Percentiles rank a stretch among this genome's conserved stretches.
phyloP scores from a whole-genome alignment of 2,797 vertebrate species.

The Sebastiscus tertius region DNA sequence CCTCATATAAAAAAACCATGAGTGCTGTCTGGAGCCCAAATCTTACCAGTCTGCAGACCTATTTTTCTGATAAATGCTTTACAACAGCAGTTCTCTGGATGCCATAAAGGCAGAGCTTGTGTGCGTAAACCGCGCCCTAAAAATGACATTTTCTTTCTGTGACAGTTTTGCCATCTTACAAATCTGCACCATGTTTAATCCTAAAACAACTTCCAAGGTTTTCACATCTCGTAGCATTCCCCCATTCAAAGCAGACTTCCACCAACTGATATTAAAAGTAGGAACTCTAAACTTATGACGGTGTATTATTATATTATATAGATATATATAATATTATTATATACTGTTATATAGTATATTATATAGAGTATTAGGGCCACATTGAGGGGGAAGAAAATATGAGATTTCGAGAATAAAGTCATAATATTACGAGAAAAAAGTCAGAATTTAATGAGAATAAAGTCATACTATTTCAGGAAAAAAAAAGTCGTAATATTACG shows the following conservation, averaged over 20 bases:
- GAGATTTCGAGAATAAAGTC: too few relatives aligned
- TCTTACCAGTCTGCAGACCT: slow-evolving; percentile 46
- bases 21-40: slow-evolving; percentile 36
- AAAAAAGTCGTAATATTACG: too few relatives aligned
- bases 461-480: too few relatives aligned
- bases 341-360: too few relatives aligned
- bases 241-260: neutral
- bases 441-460: fast-evolving
- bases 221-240: neutral
- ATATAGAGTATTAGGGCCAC: neutral
- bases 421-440: too few relatives aligned
- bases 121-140: slow-evolving; percentile 5
- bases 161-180: slow-evolving; percentile 36
- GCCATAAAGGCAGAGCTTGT: neutral
- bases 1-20: slow-evolving; percentile 69
- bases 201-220: slow-evolving; percentile 1
- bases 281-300: neutral
- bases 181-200: slow-evolving; percentile 9
- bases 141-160: slow-evolving; percentile 26
- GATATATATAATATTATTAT: too few relatives aligned
- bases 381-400: too few relatives aligned
- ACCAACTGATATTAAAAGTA: neutral
- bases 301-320: too few relatives aligned
- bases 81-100: slow-evolving; percentile 32
- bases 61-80: slow-evolving; percentile 57